phyloP scores from a whole-genome alignment of 1,140 invertebrate species.

The Drosophila suzukii region DNA sequence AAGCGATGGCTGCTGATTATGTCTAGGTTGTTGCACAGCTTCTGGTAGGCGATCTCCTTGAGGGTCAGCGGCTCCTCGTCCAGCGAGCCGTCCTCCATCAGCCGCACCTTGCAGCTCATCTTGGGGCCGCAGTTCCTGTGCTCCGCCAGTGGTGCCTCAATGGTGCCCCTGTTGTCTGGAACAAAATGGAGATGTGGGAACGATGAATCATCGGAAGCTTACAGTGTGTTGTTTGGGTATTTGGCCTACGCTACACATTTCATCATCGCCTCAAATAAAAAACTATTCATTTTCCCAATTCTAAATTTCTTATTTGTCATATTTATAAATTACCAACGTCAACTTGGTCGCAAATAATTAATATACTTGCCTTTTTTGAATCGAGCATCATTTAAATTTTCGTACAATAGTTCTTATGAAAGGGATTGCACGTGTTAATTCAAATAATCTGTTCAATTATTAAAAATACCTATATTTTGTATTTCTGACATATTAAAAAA shows the following conservation, averaged over 20 bases:
- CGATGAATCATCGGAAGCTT: background rate
- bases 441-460: too few species aligned
- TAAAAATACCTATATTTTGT: background rate
- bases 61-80: slow-evolving; percentile 85
- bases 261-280: background rate
- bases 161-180: slow-evolving; percentile 4
- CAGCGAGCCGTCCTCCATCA: slow-evolving; percentile 80
- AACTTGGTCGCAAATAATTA: too few species aligned
- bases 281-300: background rate
- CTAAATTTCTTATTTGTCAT: background rate
- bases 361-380: too few species aligned
- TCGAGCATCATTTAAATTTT: too few species aligned
- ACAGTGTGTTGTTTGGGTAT: background rate
- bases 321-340: background rate
- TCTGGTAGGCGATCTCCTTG: slow-evolving; percentile 87
- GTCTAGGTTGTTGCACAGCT: slow-evolving; percentile 87
- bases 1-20: slow-evolving; percentile 85
- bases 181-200: too few species aligned
- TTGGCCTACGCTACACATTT: background rate
- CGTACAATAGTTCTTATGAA: too few species aligned
- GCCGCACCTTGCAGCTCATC: slow-evolving; percentile 84
- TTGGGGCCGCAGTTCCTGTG: slow-evolving; percentile 22
- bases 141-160: slow-evolving; percentile 28
- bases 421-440: too few species aligned
- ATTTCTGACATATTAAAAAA: background rate